A percentile compares a stretch with the other conserved stretches of the same genome.
phyloP scores from a whole-genome alignment of 2,113 vertebrate genomes.

The Peromyscus leucopus region DNA sequence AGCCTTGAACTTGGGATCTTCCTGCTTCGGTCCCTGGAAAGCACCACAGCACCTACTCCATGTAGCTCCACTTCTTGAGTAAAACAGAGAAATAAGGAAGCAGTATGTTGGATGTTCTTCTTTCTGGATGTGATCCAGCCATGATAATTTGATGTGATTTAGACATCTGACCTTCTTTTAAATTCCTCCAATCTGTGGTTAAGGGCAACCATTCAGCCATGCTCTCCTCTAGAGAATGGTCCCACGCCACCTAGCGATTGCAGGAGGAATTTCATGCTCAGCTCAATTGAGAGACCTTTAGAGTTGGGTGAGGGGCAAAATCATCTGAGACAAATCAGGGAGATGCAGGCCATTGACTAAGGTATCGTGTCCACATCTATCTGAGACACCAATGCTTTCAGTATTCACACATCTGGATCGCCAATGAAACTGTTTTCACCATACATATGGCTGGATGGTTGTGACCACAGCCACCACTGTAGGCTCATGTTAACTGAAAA shows the following conservation, averaged over 20 bases:
- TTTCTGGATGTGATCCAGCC: neutral
- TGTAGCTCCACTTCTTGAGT: neutral
- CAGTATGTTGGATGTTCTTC: neutral
- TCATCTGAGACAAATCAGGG: neutral
- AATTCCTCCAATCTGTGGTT: neutral
- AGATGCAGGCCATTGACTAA: fast-evolving
- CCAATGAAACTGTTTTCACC: neutral
- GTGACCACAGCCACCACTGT: neutral
- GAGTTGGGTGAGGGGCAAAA: neutral
- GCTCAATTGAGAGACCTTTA: fast-evolving
- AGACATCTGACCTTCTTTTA: neutral
- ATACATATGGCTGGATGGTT: neutral
- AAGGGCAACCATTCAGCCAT: neutral
- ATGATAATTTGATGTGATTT: neutral
- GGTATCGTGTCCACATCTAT: neutral
- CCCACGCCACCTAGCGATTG: constrained; percentile 37
- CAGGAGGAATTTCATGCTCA: neutral
- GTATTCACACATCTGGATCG: neutral
- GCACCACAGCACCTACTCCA: neutral
- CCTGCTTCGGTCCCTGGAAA: neutral
- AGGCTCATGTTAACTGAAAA: neutral
- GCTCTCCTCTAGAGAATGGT: neutral
- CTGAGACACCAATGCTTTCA: neutral
- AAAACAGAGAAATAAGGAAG: neutral
- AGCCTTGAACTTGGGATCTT: neutral